Evolutionary conservation across 1,140 invertebrate species (phyloP), one percentile per base, ranked within the genome.

Genomic region (Papilio aristodemus): DNA sequence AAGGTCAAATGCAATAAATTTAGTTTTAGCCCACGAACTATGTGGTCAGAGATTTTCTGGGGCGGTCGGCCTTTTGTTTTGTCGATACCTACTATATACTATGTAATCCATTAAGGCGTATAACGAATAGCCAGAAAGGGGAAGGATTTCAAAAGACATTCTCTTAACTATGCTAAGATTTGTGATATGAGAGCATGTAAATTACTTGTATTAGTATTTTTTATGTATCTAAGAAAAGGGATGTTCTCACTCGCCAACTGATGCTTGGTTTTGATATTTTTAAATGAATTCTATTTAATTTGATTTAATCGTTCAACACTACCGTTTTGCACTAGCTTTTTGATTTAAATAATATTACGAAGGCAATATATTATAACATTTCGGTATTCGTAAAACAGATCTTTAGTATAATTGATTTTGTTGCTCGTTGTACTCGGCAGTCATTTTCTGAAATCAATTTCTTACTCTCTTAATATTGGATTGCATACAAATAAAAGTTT

Each of bases 1-100:
- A 87, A 90, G 87, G 86, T 86, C 84, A 87, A 86, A 90, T 71
- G 85, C 86, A 90, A 90, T 89, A 89, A 90, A 90, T 90, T 90
- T 87, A 83, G 85, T 89, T 90, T 89, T 83, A 86, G 86, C 75
- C 79, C 74, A 75, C 84, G 83, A 89, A 86, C 85, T 86, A 84
- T 88, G 86, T 78, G 87, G 86, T 87, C 80, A 85, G 80, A 83
- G 83, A 86, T 88, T 88, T 85, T 83, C 77, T 73, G 74, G 73
- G 80, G 76, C 78, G 77, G 71, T 67, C 70, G 77, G 76, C 79
- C 84, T 84, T 88, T 87, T 90, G 86, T 88, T 86, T 87, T 82
- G 84, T 81, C 84, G 83, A 90, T 88, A 83, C 80, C 77, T 88
- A 84, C 82, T 87, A 87, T 90, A 89, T 90, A 87, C 81, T 67